These are phyloP conservation scores for Trilocha varians DNA, from an alignment of 2,888 invertebrate species.

Conservation along the genomic window DNA sequence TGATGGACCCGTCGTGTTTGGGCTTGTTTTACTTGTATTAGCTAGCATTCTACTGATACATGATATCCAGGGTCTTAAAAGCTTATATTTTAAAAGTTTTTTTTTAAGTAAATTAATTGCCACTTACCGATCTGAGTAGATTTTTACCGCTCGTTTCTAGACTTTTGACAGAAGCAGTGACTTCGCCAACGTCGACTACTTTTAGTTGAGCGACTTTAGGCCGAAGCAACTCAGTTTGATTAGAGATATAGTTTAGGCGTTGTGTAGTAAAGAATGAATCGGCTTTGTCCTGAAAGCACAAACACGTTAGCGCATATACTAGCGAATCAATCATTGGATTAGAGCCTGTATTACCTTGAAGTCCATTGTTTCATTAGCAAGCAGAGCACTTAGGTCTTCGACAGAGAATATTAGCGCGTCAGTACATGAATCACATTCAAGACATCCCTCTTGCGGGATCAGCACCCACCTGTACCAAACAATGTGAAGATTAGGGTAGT, in stretches of 20 bases:
- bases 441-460: slow-evolving; percentile 87
- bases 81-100: too few species aligned
- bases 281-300: slow-evolving; percentile 77
- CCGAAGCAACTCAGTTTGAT: slow-evolving; percentile 77
- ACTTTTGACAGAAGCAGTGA: slow-evolving; percentile 73
- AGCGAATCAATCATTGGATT: not conserved
- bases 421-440: slow-evolving; percentile 93
- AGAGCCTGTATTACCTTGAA: slow-evolving; percentile 72
- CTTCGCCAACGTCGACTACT: slow-evolving; percentile 77
- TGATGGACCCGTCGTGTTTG: too few species aligned
- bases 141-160: slow-evolving; percentile 77
- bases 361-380: slow-evolving; percentile 83
- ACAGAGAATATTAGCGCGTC: slow-evolving; percentile 91
- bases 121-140: slow-evolving; percentile 62
- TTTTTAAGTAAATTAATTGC: too few species aligned
- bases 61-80: too few species aligned
- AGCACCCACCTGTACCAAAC: slow-evolving; percentile 82
- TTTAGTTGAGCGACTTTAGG: slow-evolving; percentile 79
- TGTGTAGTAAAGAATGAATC: slow-evolving; percentile 91
- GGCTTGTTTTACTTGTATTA: too few species aligned
- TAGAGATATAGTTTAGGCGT: slow-evolving; percentile 85
- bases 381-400: slow-evolving; percentile 78
- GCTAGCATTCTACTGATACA: too few species aligned
- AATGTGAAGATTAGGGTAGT: too few species aligned
- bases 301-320: too few species aligned